Base-by-base conservation (phyloP, 1,140 invertebrate species). In the Cephus cinctus region DNA sequence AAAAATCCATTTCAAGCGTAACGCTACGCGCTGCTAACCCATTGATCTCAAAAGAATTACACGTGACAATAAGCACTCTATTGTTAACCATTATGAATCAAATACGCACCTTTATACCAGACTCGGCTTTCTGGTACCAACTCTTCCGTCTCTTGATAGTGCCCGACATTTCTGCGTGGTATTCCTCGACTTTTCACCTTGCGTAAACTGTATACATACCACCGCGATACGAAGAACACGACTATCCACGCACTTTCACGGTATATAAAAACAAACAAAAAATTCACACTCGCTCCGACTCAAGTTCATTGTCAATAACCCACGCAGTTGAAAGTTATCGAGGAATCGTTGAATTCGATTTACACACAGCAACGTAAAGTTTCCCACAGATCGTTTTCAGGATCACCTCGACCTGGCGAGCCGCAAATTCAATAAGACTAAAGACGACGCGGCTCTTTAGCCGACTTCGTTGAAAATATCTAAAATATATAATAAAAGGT, bases 41-140 rank as follows among this genome's bases (percentile, higher is more conserved):
- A 6, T 27, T 27, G n/a, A 27, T 27, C n/a, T n/a, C 25, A 6
- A 27, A 27, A n/a, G 25, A 27, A 27, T 6, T 27, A 6, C 41
- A 31, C 22, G 23, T 31, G 21, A 19, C 41, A 23, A 5, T 18
- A 43, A 9, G 5, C 5, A 31, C 18, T 27, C 22, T 20, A 14
- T 31, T 2, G 9, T 25, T 5, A 16, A 18, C 12, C 16, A 3
- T 6, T 8, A 6, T 8, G 16, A 14, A 5, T 20, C 4, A 4
- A 8, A 3, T 12, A 8, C 31, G 27, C 57, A 63, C 54, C 52
- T 56, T 54, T 6, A 56, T 61, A 3, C 56, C 52, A 22, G 45
- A 57, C 43, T 67, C 62, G 20, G 50, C 52, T 43, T 58, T 63
- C 21, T 58, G 57, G 44, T 65, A 67, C 64, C 64, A 65, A 32